Evolutionary conservation across 2,888 invertebrate genomes (phyloP).

Genomic region (Criorhina ranunculi): DNA sequence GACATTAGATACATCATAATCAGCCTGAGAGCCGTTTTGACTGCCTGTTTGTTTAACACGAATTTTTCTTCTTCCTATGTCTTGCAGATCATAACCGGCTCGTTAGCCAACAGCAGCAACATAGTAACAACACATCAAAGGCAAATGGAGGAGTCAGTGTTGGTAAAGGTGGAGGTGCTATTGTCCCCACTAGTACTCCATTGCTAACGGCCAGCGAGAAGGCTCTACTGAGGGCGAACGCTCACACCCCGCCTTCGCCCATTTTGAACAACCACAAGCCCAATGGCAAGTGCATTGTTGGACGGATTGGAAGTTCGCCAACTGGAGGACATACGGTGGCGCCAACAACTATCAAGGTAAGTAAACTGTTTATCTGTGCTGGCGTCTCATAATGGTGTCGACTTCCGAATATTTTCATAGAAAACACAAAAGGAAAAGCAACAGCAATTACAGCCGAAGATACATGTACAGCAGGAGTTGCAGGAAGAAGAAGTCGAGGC

Average conservation of each 20-base stretch:
- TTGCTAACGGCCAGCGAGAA: conserved; percentile 65
- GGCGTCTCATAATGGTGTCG: conserved; percentile 7
- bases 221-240: conserved; percentile 55
- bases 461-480: conserved; percentile 56
- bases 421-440: conserved; percentile 74
- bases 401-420: conserved; percentile 42
- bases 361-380: conserved; percentile 16
- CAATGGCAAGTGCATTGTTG: conserved; percentile 72
- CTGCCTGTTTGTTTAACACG: conserved; percentile 49
- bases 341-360: conserved; percentile 67
- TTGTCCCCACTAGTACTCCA: conserved; percentile 60
- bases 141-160: conserved; percentile 57
- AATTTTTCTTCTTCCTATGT: conserved; percentile 46
- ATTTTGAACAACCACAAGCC: conserved; percentile 68
- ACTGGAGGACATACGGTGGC: conserved; percentile 62
- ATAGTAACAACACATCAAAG: conserved; percentile 58
- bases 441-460: conserved; percentile 61
- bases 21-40: conserved; percentile 36
- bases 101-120: conserved; percentile 72
- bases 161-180: conserved; percentile 45
- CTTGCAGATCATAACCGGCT: conserved; percentile 79
- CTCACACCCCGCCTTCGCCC: conserved; percentile 63
- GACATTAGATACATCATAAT: conserved; percentile 24
- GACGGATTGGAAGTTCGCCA: conserved; percentile 68
- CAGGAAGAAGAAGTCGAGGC: conserved; percentile 63